These are phyloP conservation scores for Dasypolia templi DNA, from an alignment of 2,888 invertebrate species.

Conservation along the genomic window DNA sequence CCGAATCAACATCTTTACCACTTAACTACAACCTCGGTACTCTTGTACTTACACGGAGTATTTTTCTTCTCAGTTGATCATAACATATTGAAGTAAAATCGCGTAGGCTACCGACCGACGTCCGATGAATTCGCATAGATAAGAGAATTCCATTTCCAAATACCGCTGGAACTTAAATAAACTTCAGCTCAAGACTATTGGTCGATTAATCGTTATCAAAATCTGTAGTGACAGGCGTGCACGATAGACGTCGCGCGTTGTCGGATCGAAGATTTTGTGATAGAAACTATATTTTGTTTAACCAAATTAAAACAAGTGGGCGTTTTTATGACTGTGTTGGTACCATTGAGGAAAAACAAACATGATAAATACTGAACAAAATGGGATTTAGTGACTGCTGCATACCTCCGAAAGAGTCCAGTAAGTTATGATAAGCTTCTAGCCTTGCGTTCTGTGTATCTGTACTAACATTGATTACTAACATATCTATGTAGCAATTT, in stretches of 20 bases:
- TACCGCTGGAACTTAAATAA: conserved; percentile 13
- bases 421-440: conserved; percentile 77
- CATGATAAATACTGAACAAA: conserved; percentile 50
- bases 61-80: conserved; percentile 28
- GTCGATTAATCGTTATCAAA: conserved; percentile 58
- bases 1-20: conserved; percentile 48
- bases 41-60: conserved; percentile 15
- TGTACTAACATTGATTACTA: background rate
- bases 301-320: conserved; percentile 31
- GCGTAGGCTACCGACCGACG: conserved; percentile 24
- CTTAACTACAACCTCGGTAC: conserved; percentile 33
- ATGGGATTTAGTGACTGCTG: conserved; percentile 85
- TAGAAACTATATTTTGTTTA: conserved; percentile 27
- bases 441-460: background rate
- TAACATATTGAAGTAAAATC: conserved; percentile 42
- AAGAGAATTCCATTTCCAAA: conserved; percentile 29
- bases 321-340: conserved; percentile 29
- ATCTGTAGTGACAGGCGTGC: conserved; percentile 52
- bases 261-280: conserved; percentile 20
- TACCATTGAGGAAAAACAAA: conserved; percentile 37
- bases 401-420: conserved; percentile 80
- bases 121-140: conserved; percentile 10
- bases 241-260: conserved; percentile 39
- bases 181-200: conserved; percentile 41
- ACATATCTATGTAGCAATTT: background rate